These are phyloP conservation scores for Ornithoptera alexandrae DNA, from an alignment of 2,888 invertebrate genomes.

Conservation along the genomic window DNA sequence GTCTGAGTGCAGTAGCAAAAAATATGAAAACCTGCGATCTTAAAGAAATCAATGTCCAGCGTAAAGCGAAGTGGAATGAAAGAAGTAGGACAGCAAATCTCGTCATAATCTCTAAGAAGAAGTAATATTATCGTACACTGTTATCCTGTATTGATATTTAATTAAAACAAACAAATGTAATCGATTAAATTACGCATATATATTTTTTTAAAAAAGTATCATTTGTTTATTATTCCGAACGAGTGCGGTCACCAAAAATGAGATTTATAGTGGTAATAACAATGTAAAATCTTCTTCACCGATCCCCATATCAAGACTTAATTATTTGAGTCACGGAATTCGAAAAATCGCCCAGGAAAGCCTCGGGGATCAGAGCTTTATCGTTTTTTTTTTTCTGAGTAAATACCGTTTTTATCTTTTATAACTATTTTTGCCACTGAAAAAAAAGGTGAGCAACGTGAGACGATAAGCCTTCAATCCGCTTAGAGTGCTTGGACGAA, in stretches of 20 bases:
- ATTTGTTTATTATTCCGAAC: conserved; percentile 63
- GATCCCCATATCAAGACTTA: conserved; percentile 69
- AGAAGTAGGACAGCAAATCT: too few species aligned
- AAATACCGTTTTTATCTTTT: conserved; percentile 56
- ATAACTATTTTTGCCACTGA: conserved; percentile 67
- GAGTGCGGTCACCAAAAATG: conserved; percentile 67
- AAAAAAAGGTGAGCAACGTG: conserved; percentile 68
- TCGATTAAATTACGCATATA: background rate
- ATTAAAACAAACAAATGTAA: background rate
- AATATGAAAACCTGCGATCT: too few species aligned
- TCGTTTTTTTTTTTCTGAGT: conserved; percentile 58
- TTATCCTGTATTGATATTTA: conserved; percentile 13
- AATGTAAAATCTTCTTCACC: conserved; percentile 73
- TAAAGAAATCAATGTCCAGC: too few species aligned
- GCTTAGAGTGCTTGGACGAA: conserved; percentile 68
- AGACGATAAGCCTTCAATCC: conserved; percentile 76
- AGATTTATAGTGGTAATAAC: conserved; percentile 75
- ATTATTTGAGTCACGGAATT: conserved; percentile 79
- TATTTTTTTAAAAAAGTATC: background rate
- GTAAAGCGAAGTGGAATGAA: too few species aligned
- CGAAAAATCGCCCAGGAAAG: conserved; percentile 69
- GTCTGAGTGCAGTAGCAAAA: too few species aligned
- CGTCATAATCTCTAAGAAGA: too few species aligned
- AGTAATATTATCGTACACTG: conserved; percentile 22
- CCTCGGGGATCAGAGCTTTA: conserved; percentile 68